Evolutionary conservation across 2,888 invertebrate genomes (phyloP), one percentile per base, ranked within the genome.

Genomic region (Sclerodermus sp.): DNA sequence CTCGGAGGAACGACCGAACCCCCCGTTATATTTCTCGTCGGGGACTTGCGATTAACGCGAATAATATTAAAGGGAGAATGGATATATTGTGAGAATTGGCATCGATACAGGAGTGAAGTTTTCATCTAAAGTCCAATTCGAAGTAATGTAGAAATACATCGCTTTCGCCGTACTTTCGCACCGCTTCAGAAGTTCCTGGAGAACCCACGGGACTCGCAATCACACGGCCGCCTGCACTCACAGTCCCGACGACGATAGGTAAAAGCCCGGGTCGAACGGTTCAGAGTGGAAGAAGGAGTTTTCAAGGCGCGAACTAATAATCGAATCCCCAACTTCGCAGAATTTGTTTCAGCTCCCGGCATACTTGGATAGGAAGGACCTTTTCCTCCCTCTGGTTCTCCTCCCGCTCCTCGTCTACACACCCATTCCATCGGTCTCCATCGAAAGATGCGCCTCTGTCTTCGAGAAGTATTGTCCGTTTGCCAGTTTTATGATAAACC

Each of bases 291-390:
- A 36, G 56, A 48, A 34, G 48, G 23, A 23, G 23, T 23, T 64
- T 59, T 49, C 58, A 46, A 53, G 44, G 49, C 52, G 65, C 56
- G 55, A 66, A 66, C 64, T 66, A 66, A 66, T 66, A 66, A 66
- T 64, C 62, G 61, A 66, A 66, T 66, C 65, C 52, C 49, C 51
- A 58, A 58, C 47, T 58, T 57, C 39, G 48, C 47, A 50, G 49
- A 58, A 58, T 52, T 58, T 52, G 57, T 57, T 57, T 55, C 58
- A 49, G 52, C 54, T 52, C 47, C 16, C 30, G 38, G 42, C 51
- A 55, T 52, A 52, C 55, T 55, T 49, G 13, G 54, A 55, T 55
- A 49, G 48, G 49, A 30, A 49, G 48, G 49, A 30, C 12, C 49
- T 36, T 31, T 37, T 36, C 41, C 36, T 39, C 46, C 17, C 44